A percentile compares a stretch with the other conserved stretches of the same genome.
phyloP scores from a whole-genome alignment of 2,888 invertebrate genomes.

The Arenicola marina region DNA sequence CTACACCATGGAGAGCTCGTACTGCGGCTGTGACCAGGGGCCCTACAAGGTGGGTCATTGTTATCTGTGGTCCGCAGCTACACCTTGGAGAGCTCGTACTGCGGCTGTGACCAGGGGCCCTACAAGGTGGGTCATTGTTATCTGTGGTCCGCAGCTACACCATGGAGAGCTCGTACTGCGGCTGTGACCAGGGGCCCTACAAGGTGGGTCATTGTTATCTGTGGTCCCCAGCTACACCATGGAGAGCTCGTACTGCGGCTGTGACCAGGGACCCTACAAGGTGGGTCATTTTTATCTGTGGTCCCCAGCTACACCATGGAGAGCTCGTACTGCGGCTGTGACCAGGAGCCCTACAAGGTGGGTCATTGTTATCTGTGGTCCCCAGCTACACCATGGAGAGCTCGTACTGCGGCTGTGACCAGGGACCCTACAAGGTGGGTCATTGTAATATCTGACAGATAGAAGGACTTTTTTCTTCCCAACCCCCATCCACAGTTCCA shows the following conservation, averaged over 20 bases:
- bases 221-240: slow-evolving; percentile 79
- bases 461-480: too few relatives aligned
- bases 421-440: too few relatives aligned
- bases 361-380: too few relatives aligned
- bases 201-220: slow-evolving; percentile 26
- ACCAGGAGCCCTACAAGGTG: too few relatives aligned
- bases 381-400: too few relatives aligned
- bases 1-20: slow-evolving; percentile 86
- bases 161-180: slow-evolving; percentile 85
- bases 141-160: slow-evolving; percentile 79
- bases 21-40: slow-evolving; percentile 82
- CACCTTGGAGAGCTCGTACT: slow-evolving; percentile 86
- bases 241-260: slow-evolving; percentile 86
- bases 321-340: too few relatives aligned
- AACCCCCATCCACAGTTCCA: too few relatives aligned
- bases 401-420: too few relatives aligned
- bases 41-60: slow-evolving; percentile 31
- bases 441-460: too few relatives aligned
- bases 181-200: slow-evolving; percentile 73
- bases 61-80: slow-evolving; percentile 75
- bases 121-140: too few relatives aligned
- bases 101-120: slow-evolving; percentile 77
- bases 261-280: slow-evolving; percentile 69
- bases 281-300: too few relatives aligned
- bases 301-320: too few relatives aligned